Percentiles rank a stretch among this genome's conserved stretches.
Evolutionary conservation across 2,113 vertebrate species (phyloP).

Genomic region (Pungitius pungitius): DNA sequence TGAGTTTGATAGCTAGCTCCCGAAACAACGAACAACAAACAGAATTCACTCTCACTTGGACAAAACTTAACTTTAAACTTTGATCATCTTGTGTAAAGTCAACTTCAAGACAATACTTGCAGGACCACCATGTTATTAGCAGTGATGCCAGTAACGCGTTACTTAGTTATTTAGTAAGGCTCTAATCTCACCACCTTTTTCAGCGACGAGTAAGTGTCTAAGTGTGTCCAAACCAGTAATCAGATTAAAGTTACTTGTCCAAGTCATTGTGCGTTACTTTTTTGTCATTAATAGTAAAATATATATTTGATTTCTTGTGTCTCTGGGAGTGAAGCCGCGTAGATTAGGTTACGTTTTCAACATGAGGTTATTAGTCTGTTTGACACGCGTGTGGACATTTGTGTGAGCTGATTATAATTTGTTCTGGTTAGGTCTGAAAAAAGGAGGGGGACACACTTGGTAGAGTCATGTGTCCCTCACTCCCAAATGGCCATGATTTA

Average conservation of each 20-base stretch:
- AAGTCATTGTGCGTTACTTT: too few species aligned
- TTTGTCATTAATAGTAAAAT: too few species aligned
- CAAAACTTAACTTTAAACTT: background rate
- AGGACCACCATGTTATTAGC: background rate
- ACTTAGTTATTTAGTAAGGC: too few species aligned
- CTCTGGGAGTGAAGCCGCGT: too few species aligned
- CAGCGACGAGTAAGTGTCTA: too few species aligned
- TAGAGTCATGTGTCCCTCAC: background rate
- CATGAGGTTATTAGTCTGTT: too few species aligned
- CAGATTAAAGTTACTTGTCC: too few species aligned
- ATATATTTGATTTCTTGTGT: too few species aligned
- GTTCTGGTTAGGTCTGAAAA: constrained; percentile 1
- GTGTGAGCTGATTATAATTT: background rate
- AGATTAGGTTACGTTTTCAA: too few species aligned
- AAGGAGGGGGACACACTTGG: background rate
- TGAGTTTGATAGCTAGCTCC: background rate
- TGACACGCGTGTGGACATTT: background rate
- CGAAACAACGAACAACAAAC: background rate
- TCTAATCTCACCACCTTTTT: too few species aligned
- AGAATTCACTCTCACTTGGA: background rate
- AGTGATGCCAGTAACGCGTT: too few species aligned
- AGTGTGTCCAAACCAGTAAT: too few species aligned
- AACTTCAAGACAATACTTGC: background rate
- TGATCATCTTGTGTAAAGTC: background rate
- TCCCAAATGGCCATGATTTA: background rate